Base-by-base conservation (phyloP, 2,888 invertebrate genomes). In the Calliopum simillimum region DNA sequence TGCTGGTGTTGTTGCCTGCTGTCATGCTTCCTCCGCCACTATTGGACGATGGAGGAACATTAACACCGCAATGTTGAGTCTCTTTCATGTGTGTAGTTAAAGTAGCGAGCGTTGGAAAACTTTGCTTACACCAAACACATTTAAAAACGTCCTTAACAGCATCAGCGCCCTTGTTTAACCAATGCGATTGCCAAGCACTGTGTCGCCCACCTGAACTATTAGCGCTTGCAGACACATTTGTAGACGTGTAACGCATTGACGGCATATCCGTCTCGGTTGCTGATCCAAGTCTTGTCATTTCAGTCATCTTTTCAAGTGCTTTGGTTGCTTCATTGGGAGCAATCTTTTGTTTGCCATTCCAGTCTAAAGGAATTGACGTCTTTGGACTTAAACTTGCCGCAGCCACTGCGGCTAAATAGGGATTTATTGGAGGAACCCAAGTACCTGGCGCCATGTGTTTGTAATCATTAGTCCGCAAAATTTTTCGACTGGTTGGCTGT, bases 71-170 rank as follows among this genome's bases (percentile, higher is more conserved):
- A 81, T 98, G 97, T 83, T 98, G 97, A 0, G 98, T 97, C 87
- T 98, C 97, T 87, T 98, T 98, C 98, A 98, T 98, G 87, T 98
- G 98, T 58, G 95, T 92, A 4, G 98, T 98, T 87, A 98, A 91
- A 74, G 97, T 95, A 1, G 97, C 97, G 59, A 98, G 87, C 44
- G 97, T 95, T 71, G 95, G 94, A 84, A 98, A 98, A 80, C 97
- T 97, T 84, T 97, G 96, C 85, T 98, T 97, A 86, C 98, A 98
- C 95, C 98, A 98, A 51, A 98, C 98, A 86, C 98, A 98, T 85
- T 98, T 96, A 44, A 98, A 90, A 43, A 98, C 98, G 83, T 98
- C 97, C 86, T 96, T 95, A 19, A 97, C 97, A 80, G 95, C 96
- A 79, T 96, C 96, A 2, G 97, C 96, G 8, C 96, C 97, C 82